A percentile compares a stretch with the other conserved stretches of the same genome.
Evolutionary conservation across 2,888 invertebrate species (phyloP).

Genomic region (Pandemis heparana): DNA sequence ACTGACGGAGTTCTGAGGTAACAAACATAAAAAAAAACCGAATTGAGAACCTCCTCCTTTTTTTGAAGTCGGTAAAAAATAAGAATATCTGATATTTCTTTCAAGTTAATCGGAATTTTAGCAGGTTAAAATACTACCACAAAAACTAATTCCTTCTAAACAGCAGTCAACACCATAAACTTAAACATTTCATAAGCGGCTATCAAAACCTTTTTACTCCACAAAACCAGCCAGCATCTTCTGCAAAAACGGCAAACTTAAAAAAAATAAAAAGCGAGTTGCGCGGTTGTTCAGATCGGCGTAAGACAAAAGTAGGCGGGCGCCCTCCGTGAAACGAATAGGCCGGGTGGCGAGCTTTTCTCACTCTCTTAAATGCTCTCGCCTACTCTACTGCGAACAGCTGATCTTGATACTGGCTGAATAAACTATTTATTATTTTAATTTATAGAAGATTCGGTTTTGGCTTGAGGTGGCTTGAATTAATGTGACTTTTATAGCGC

Average conservation of each 20-base stretch:
- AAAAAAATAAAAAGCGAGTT: constrained; percentile 49
- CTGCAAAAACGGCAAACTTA: background rate
- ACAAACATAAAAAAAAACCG: no score
- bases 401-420: constrained; percentile 58
- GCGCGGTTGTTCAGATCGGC: constrained; percentile 51
- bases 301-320: constrained; percentile 76
- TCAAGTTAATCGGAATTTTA: no score
- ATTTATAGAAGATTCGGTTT: no score
- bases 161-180: no score
- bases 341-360: constrained; percentile 83
- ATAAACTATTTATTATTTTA: background rate
- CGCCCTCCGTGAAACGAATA: constrained; percentile 80
- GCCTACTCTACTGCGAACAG: constrained; percentile 57
- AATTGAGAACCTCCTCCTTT: no score
- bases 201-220: background rate
- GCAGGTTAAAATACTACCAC: no score
- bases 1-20: no score
- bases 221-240: constrained; percentile 6
- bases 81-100: no score
- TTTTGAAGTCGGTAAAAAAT: no score
- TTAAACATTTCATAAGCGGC: background rate
- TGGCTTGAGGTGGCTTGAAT: no score
- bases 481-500: no score
- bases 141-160: no score
- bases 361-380: constrained; percentile 81